Conservation (phyloP, 53 echinoderm and acorn worm genomes). For the Henricia sp. region DNA sequence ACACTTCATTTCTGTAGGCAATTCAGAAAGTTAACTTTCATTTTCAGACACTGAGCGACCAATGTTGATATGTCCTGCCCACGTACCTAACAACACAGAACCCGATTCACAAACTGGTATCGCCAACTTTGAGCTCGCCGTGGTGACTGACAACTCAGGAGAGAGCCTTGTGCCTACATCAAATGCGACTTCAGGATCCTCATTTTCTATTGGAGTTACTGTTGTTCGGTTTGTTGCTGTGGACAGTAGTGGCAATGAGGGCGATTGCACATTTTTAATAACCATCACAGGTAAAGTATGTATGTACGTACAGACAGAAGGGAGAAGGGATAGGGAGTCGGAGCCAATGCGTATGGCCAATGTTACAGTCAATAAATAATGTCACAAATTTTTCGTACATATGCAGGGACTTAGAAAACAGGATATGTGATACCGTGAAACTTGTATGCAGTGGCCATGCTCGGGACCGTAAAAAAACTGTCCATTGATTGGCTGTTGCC, state of each 20-base stretch:
- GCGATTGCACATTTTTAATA: background rate
- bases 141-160: slow-evolving; percentile 2
- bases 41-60: slow-evolving; percentile 31
- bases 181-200: background rate
- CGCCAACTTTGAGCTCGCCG: background rate
- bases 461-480: no score
- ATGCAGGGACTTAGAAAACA: no score
- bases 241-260: slow-evolving; percentile 1
- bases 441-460: no score
- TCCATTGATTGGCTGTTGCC: no score
- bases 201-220: slow-evolving; percentile 3
- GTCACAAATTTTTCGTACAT: no score
- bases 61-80: background rate
- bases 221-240: background rate
- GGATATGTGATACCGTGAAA: no score
- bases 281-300: slow-evolving; percentile 13
- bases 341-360: no score
- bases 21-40: background rate
- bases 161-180: background rate
- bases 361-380: background rate
- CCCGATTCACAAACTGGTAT: slow-evolving; percentile 1
- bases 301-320: background rate
- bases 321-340: no score
- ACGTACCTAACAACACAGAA: background rate
- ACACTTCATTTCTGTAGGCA: background rate